These are phyloP conservation scores for Stegana nigrithorax DNA, from an alignment of 2,888 invertebrate genomes.

Conservation along the genomic window DNA sequence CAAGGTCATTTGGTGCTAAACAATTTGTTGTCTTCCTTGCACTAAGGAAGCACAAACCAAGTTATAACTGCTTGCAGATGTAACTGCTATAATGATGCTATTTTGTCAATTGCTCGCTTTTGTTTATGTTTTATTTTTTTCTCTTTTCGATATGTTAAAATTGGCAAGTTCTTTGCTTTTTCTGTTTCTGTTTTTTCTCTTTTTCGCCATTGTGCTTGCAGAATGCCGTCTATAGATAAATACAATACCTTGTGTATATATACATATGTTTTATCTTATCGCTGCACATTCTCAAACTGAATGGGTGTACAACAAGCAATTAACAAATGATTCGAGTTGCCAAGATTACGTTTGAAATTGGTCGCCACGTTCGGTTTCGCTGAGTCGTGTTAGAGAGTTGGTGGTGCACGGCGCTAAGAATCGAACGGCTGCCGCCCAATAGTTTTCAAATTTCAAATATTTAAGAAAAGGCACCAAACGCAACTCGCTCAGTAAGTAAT, in stretches of 20 bases:
- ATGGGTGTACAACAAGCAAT: conserved; percentile 60
- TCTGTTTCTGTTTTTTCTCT: no score
- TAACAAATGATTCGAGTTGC: conserved; percentile 54
- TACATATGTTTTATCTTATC: conserved; percentile 48
- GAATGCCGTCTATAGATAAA: no score
- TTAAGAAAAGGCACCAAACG: conserved; percentile 43
- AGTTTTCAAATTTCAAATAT: conserved; percentile 34
- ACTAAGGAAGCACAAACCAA: no score
- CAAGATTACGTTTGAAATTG: conserved; percentile 27
- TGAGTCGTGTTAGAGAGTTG: neutral
- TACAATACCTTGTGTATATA: neutral
- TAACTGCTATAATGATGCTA: no score
- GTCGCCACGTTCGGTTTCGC: neutral
- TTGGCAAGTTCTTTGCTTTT: neutral
- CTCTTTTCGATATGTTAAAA: neutral
- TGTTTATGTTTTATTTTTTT: neutral
- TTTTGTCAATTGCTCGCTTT: neutral
- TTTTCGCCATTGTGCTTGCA: no score
- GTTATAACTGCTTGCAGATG: no score
- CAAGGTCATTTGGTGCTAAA: no score
- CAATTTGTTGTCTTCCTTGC: no score
- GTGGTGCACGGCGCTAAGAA: neutral
- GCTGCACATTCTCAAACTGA: conserved; percentile 46
- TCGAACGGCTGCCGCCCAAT: neutral
- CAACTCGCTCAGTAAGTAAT: conserved; percentile 49